Base-by-base conservation (phyloP, 2,797 vertebrate genomes). In the Trichosurus vulpecula region DNA sequence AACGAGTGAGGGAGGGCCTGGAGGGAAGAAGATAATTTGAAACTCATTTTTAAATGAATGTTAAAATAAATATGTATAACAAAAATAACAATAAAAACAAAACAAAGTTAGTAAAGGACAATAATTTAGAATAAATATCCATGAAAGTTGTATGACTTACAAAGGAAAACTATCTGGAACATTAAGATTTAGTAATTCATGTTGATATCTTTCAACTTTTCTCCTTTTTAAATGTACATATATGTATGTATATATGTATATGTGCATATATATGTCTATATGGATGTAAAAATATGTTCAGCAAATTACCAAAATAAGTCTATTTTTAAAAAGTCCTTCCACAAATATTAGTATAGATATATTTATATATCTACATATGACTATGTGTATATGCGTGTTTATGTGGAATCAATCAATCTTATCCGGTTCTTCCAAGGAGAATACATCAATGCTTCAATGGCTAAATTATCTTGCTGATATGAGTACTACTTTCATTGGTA, bases 1-100 rank as follows among this genome's bases (percentile, higher is more conserved):
- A n/a, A 6, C n/a, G 13, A 0, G 10, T 35, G 3, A 14, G 35
- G 5, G 14, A 66, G 6, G 2, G 57, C 30, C 4, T 16, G 31
- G 31, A 66, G 30, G 27, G 30, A 58, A 35, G 61, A n/a, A n/a
- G 35, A n/a, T 5, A 66, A n/a, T 66, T n/a, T n/a, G 35, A 35
- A 19, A 66, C 1, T 66, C 14, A 19, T 4, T 35, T 35, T 66
- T 19, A n/a, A 66, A 74, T 19, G 14, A 74, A 74, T n/a, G 16
- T 19, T n/a, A n/a, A 41, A 74, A 41, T 74, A 16, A 74, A 74
- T 74, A 74, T 74, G 35, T 66, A 74, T 19, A n/a, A 74, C 0
- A 66, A 14, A 66, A 61, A 66, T 16, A n/a, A 56, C 0, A 56
- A 61, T 35, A 35, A 61, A n/a, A 66, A 5, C 30, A 4, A 66